These are phyloP conservation scores for Synergus laeviventris DNA, from an alignment of 2,888 invertebrate species.

Conservation along the genomic window DNA sequence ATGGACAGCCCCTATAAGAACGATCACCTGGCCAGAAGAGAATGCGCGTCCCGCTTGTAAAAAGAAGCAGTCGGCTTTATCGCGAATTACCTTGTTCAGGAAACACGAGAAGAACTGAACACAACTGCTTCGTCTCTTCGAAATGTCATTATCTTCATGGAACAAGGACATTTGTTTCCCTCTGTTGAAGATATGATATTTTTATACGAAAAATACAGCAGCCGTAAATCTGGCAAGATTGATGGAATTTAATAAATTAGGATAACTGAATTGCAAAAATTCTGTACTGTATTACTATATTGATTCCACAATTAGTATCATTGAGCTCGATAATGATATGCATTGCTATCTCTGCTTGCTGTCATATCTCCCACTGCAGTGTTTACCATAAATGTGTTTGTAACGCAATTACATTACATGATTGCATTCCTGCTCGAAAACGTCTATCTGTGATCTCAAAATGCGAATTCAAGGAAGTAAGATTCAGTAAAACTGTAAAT, in stretches of 20 bases:
- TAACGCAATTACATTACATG: slow-evolving; percentile 3
- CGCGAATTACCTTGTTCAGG: slow-evolving; percentile 24
- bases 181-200: background rate
- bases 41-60: slow-evolving; percentile 4
- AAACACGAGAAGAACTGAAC: slow-evolving; percentile 19
- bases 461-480: background rate
- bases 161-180: background rate
- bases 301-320: background rate
- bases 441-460: background rate
- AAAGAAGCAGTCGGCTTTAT: slow-evolving; percentile 25
- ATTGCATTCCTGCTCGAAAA: background rate
- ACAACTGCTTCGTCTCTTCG: background rate
- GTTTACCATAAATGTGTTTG: background rate
- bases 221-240: background rate
- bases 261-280: background rate
- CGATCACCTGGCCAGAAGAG: slow-evolving; percentile 12
- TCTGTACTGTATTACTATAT: background rate
- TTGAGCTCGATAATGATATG: background rate
- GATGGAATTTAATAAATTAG: background rate
- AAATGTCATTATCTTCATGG: slow-evolving; percentile 11
- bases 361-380: background rate
- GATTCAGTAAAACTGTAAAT: background rate
- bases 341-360: background rate
- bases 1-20: slow-evolving; percentile 29
- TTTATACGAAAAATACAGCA: background rate